Base-by-base conservation (phyloP, 92 coral and sea anemone genomes). In the Umimayanthus kanabou region DNA sequence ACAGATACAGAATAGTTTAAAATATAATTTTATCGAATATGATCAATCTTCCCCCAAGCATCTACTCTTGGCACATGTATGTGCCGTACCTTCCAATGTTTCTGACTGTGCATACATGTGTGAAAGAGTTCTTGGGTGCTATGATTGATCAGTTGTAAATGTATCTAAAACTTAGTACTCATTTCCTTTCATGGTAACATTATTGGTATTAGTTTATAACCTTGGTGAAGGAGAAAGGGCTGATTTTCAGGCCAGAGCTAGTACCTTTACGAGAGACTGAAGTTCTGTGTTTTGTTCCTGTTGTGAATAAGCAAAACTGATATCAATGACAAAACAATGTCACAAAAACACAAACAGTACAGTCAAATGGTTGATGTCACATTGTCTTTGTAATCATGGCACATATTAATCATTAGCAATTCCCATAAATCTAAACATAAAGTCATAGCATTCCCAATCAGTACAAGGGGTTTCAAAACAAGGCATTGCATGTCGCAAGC, bases 191-290 rank as follows among this genome's bases (percentile, higher is more conserved):
- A 20, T 61, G 23, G 69, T 3, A 29, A 25, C 40, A 72, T 28
- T 26, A 25, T 79, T 50, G 25, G 0, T 69, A 53, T 33, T 33
- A 1, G 67, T 79, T 47, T 78, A 26, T 7, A 47, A 78, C 37
- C 2, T 33, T 33, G 82, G 28, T 78, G 40, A 80, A 13, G 84
- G 81, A 77, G 64, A 77, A 30, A 79, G 71, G 50, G n/a, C 29
- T 80, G 47, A 57, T 55, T 80, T 80, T 80, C 43, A 80, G 77
- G 55, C 73, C 15, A n/a, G 9, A 8, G 15, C 43, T 29, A 69
- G 87, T 83, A 83, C 87, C 87, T 83, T 70, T 83, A 43, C 15
- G 87, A 69, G 76, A 65, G 76, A 39, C 40, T 6, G 77, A 82
- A 16, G 55, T 66, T 82, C 76, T 82, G 40, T 82, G 76, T 23